These are phyloP conservation scores for Eumaeus atala DNA, from an alignment of 1,140 invertebrate species.

Conservation along the genomic window DNA sequence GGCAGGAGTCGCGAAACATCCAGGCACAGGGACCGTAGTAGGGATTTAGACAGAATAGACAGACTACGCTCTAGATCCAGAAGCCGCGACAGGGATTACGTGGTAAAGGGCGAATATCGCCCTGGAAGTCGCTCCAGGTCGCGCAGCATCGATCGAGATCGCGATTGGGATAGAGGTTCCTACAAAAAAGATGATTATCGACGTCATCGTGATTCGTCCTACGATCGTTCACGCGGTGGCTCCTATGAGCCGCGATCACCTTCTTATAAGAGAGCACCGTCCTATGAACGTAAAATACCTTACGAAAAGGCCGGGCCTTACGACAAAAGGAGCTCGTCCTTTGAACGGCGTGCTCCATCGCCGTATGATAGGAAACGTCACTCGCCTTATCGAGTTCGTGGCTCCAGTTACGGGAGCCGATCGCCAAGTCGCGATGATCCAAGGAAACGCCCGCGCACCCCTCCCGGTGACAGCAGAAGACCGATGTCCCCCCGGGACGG, in stretches of 20 bases:
- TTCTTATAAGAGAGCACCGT: conserved; percentile 63
- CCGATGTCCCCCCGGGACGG: conserved; percentile 59
- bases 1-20: conserved; percentile 37
- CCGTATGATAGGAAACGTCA: conserved; percentile 62
- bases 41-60: conserved; percentile 52
- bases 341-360: conserved; percentile 60
- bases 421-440: conserved; percentile 73
- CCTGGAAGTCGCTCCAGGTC: conserved; percentile 61
- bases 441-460: conserved; percentile 74
- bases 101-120: conserved; percentile 67
- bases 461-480: conserved; percentile 67
- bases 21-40: conserved; percentile 49
- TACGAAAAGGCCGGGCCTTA: conserved; percentile 61
- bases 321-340: conserved; percentile 60
- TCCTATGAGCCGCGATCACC: conserved; percentile 60
- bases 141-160: conserved; percentile 63
- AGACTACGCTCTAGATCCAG: conserved; percentile 70
- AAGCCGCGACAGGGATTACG: conserved; percentile 72
- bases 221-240: conserved; percentile 60
- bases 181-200: conserved; percentile 74
- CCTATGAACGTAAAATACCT: conserved; percentile 59
- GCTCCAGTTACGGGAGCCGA: conserved; percentile 59
- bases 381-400: conserved; percentile 61
- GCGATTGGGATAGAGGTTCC: conserved; percentile 67
- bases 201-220: conserved; percentile 56